These are phyloP conservation scores for Limnephilus marmoratus DNA, from an alignment of 2,888 invertebrate genomes.

Conservation along the genomic window DNA sequence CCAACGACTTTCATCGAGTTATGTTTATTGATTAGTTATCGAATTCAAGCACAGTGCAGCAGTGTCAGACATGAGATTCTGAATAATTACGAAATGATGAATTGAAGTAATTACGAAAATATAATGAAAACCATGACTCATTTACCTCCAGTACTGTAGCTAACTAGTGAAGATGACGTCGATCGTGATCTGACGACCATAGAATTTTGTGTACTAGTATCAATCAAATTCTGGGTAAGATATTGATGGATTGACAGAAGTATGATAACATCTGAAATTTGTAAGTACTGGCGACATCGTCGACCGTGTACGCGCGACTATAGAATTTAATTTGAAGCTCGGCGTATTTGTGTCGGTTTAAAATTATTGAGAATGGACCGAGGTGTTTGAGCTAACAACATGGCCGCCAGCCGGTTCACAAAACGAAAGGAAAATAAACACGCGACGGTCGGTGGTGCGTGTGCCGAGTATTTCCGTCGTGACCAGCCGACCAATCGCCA, in stretches of 20 bases:
- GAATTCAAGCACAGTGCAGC: not conserved
- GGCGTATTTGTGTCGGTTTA: not conserved
- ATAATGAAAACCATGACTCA: too few species aligned
- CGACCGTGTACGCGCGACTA: not conserved
- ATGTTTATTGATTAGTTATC: too few species aligned
- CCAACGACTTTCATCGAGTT: too few species aligned
- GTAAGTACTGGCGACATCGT: not conserved
- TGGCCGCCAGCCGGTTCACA: conserved; percentile 34
- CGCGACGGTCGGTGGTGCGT: not conserved
- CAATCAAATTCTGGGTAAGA: not conserved
- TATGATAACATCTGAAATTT: not conserved
- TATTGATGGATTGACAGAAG: not conserved
- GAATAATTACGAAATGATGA: too few species aligned
- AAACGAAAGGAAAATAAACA: conserved; percentile 46
- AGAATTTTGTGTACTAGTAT: not conserved
- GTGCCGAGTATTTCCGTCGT: conserved; percentile 37
- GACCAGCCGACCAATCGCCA: conserved; percentile 16
- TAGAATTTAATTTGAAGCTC: not conserved
- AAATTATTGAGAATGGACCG: not conserved
- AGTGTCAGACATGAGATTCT: not conserved
- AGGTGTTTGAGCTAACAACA: conserved; percentile 20
- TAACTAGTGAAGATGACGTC: too few species aligned
- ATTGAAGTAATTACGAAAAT: too few species aligned
- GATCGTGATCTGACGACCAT: too few species aligned
- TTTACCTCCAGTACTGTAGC: too few species aligned